Conservation (phyloP, 2,797 vertebrate genomes). For the Takifugu rubripes region DNA sequence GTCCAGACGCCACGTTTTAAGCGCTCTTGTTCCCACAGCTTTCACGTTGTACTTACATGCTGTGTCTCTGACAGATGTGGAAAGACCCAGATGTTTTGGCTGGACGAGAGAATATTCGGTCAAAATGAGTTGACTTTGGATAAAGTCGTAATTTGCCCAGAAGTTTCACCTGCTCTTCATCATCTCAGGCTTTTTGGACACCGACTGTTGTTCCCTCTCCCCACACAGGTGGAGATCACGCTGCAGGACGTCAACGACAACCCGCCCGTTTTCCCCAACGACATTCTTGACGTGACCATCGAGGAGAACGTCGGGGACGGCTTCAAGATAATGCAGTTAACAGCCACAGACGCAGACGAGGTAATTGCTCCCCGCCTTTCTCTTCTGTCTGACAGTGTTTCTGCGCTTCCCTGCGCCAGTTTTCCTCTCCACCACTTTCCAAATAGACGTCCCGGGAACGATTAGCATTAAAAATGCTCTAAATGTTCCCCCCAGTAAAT, state of each 20-base stretch:
- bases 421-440: constrained; percentile 46
- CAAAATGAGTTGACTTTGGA: background rate
- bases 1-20: background rate
- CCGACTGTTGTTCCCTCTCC: constrained; percentile 48
- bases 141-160: background rate
- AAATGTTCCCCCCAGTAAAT: constrained; percentile 17
- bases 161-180: too few relatives aligned
- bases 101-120: background rate
- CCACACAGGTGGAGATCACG: constrained; percentile 92
- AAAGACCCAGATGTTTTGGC: background rate
- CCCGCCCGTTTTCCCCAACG: constrained; percentile 93
- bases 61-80: background rate
- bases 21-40: background rate
- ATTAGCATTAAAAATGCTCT: constrained; percentile 38
- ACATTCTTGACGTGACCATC: constrained; percentile 89
- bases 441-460: constrained; percentile 36
- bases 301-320: constrained; percentile 95
- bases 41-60: background rate
- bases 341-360: constrained; percentile 95
- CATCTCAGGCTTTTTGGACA: background rate
- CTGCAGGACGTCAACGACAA: constrained; percentile 99
- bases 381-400: constrained; percentile 45
- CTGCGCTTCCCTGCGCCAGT: constrained; percentile 30
- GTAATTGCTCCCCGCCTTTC: constrained; percentile 65
- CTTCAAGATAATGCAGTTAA: constrained; percentile 95